Conservation (phyloP, 2,888 invertebrate species). For the Harmothoe impar region DNA sequence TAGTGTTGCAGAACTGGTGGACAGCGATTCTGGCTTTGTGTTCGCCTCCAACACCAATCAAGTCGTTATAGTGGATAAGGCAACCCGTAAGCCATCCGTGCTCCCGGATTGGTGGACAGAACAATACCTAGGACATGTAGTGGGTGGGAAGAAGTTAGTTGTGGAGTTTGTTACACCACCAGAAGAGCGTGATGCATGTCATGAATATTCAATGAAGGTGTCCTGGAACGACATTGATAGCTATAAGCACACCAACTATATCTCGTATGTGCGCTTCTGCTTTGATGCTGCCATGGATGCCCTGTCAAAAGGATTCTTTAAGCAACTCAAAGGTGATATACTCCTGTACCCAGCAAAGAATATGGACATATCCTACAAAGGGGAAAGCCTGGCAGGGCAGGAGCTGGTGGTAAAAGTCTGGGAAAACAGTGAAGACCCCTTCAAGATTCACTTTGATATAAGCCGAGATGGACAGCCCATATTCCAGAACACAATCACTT, state of each 20-base stretch:
- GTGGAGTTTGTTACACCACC: conserved; percentile 72
- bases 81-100: conserved; percentile 75
- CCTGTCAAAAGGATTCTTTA: conserved; percentile 61
- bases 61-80: conserved; percentile 76
- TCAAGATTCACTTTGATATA: conserved; percentile 66
- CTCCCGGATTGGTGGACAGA: conserved; percentile 79
- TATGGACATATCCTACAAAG: conserved; percentile 74
- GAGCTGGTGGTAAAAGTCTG: conserved; percentile 74
- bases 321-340: conserved; percentile 71
- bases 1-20: conserved; percentile 65
- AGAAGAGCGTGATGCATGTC: conserved; percentile 46
- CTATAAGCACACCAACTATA: conserved; percentile 71
- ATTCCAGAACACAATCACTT: conserved; percentile 68
- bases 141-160: conserved; percentile 70
- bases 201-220: conserved; percentile 66
- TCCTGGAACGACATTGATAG: conserved; percentile 70
- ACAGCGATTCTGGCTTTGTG: conserved; percentile 59
- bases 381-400: conserved; percentile 78
- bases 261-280: conserved; percentile 69
- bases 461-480: conserved; percentile 61
- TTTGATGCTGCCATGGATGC: conserved; percentile 71
- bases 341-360: conserved; percentile 72
- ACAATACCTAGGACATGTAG: conserved; percentile 73
- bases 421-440: conserved; percentile 70
- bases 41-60: conserved; percentile 73